Evolutionary conservation across 1,140 invertebrate genomes (phyloP).

Genomic region (Drosophila kohkoa): DNA sequence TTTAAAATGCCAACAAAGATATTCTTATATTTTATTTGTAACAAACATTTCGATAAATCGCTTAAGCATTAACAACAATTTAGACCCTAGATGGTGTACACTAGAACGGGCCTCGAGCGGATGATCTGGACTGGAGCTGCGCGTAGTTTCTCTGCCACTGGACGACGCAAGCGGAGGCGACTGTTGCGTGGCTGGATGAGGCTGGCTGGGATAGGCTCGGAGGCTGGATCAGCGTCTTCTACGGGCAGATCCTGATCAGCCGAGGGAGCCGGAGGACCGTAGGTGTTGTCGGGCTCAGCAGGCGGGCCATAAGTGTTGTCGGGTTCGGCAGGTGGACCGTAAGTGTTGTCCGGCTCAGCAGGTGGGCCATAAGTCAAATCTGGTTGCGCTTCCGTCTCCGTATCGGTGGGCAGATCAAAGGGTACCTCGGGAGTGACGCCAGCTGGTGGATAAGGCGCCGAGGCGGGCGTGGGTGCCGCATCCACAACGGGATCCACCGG

Average conservation of each 20-base stretch:
- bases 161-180: conserved; percentile 57
- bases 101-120: conserved; percentile 67
- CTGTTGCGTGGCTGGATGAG: conserved; percentile 73
- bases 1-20: conserved; percentile 10
- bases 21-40: conserved; percentile 30
- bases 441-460: conserved; percentile 74
- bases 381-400: conserved; percentile 75
- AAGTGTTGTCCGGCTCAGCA: conserved; percentile 59
- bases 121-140: conserved; percentile 65
- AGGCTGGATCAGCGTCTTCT: conserved; percentile 43
- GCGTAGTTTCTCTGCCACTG: conserved; percentile 60
- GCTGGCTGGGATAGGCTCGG: conserved; percentile 64
- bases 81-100: conserved; percentile 61
- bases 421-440: conserved; percentile 73
- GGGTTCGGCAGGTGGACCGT: conserved; percentile 62
- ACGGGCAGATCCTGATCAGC: conserved; percentile 51
- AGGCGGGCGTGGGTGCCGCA: conserved; percentile 53
- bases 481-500: conserved; percentile 41
- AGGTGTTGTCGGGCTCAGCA: conserved; percentile 35
- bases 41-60: conserved; percentile 36
- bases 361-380: conserved; percentile 73
- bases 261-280: conserved; percentile 20
- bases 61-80: conserved; percentile 37
- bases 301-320: conserved; percentile 74
- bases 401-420: conserved; percentile 72